These are phyloP conservation scores for Turnix velox DNA, from an alignment of 2,113 vertebrate genomes.

Conservation along the genomic window DNA sequence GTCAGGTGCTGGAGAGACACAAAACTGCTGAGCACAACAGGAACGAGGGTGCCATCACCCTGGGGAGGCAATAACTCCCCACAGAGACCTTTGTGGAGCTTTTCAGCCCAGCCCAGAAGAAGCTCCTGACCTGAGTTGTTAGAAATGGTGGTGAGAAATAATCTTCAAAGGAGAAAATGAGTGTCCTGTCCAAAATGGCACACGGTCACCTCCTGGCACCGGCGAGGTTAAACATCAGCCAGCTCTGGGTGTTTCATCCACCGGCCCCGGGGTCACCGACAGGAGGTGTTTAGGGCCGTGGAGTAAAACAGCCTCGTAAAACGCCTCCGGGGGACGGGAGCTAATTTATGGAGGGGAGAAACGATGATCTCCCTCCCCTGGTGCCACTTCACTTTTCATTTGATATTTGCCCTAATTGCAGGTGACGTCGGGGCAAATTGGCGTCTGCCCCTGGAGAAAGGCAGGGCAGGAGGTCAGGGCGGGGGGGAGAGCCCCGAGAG, in stretches of 20 bases:
- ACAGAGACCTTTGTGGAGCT: not conserved
- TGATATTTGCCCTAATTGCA: not conserved
- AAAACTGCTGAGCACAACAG: not conserved
- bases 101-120: not conserved
- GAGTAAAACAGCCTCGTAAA: not conserved
- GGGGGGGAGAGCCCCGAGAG: no score
- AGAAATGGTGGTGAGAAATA: not conserved
- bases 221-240: not conserved
- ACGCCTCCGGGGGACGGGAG: not conserved
- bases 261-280: not conserved
- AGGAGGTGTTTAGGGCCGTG: not conserved
- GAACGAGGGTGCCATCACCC: not conserved
- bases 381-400: slow-evolving; percentile 18
- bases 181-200: not conserved
- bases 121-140: not conserved
- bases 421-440: not conserved
- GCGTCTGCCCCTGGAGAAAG: not conserved
- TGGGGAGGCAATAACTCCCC: not conserved
- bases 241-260: accelerated
- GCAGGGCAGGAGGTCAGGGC: not conserved
- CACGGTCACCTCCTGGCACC: accelerated
- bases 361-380: slow-evolving; percentile 3
- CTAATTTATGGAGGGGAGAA: slow-evolving; percentile 40
- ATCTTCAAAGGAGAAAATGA: not conserved
- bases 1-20: not conserved